Base-by-base conservation (phyloP, 1,140 invertebrate genomes). In the Calephelis virginiensis region DNA sequence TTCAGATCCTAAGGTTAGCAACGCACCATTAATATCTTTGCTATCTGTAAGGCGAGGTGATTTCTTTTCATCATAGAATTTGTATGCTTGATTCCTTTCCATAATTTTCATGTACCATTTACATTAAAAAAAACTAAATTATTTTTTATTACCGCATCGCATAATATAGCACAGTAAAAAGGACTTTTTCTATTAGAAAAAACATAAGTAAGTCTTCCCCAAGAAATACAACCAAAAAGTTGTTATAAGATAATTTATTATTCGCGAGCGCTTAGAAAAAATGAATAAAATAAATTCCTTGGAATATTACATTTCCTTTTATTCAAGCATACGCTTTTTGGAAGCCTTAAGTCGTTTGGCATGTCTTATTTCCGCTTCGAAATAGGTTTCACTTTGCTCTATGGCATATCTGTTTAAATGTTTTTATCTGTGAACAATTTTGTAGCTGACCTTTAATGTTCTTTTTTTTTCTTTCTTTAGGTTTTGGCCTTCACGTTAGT, bases 351-450 rank as follows among this genome's bases (percentile, higher is more conserved):
- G 64, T 63, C 61, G 63, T 63, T 70, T 70, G 68, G 61, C 64
- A 46, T 65, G 60, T 66, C 43, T 66, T 63, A 70, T 70, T 70
- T 66, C 68, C 64, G 60, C 61, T 66, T 63, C 43, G 60, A 46
- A 56, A 70, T 63, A 61, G 61, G 60, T 63, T 70, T 70, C 64
- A 45, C 64, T 63, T 70, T 53, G 49, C 60, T 12, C 37, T 46
- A 37, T 61, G 43, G 50, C 56, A 61, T 60, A 64, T 53, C 13
- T 49, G 5, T 7, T 66, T 62, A 49, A 47, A 69, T 69, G n/a
- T 65, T 65, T 66, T 47, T 46, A 47, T 68, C 40, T 14, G 6
- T 28, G 28, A 28, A 12, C 53, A 37, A 28, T 56, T 37, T 56
- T 53, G 11, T 14, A 53, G 17, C 28, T 28, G 11, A 53, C 17